Conservation (phyloP, 92 coral and sea anemone species). For the Montipora capitata region DNA sequence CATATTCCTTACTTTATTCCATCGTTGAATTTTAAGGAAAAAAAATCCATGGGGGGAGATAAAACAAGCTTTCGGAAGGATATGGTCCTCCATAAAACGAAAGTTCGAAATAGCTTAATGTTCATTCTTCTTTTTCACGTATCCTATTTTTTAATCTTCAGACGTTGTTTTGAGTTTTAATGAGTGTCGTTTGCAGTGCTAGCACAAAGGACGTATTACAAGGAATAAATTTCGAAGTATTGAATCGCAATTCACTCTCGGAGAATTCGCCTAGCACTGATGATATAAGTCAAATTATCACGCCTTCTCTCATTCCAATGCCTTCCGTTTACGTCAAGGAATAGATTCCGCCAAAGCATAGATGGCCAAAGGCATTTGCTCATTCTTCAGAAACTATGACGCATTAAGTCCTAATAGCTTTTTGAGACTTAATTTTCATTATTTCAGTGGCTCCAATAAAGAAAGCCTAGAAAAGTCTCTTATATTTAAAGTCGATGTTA, state of each 20-base stretch:
- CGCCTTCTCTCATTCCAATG: background rate
- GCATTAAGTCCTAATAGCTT: background rate
- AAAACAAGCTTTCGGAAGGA: too few species aligned
- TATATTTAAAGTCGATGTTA: background rate
- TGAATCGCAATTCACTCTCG: background rate
- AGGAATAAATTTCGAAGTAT: background rate
- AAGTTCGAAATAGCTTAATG: too few species aligned
- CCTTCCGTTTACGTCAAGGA: slow-evolving; percentile 29
- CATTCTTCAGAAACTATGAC: background rate
- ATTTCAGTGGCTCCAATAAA: slow-evolving; percentile 6
- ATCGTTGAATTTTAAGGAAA: too few species aligned
- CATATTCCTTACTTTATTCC: too few species aligned
- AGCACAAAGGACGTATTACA: background rate
- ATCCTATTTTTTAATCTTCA: background rate
- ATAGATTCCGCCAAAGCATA: background rate
- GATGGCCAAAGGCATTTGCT: background rate
- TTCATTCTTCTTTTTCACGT: too few species aligned
- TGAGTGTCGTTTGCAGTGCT: too few species aligned
- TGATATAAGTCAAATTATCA: background rate
- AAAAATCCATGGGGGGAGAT: too few species aligned
- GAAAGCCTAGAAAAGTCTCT: background rate
- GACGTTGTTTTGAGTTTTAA: too few species aligned
- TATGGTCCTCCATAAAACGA: too few species aligned
- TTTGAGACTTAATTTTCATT: background rate
- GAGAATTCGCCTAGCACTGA: background rate